A percentile compares a stretch with the other conserved stretches of the same genome.
These are phyloP conservation scores for Synergus umbraculus DNA, from an alignment of 2,888 invertebrate species.

Conservation along the genomic window DNA sequence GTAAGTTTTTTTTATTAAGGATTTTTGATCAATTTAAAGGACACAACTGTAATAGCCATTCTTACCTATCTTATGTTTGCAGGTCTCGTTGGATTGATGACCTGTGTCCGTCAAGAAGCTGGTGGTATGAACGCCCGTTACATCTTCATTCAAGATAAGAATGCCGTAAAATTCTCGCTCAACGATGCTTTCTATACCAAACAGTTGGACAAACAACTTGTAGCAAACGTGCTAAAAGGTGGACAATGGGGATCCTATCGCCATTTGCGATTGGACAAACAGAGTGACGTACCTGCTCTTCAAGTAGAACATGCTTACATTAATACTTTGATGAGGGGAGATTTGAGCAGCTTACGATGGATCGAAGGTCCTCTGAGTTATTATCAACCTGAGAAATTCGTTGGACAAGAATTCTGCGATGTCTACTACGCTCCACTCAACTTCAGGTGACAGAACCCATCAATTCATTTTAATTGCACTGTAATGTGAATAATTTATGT, in stretches of 20 bases:
- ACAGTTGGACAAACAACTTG: constrained; percentile 87
- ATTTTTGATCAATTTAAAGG: background rate
- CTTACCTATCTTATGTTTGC: constrained; percentile 65
- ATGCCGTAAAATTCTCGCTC: constrained; percentile 81
- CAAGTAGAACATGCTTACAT: constrained; percentile 96
- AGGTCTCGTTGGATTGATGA: constrained; percentile 92
- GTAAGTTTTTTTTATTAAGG: constrained; percentile 49
- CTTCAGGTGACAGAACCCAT: constrained; percentile 80
- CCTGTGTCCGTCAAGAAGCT: constrained; percentile 93
- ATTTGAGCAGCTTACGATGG: constrained; percentile 95
- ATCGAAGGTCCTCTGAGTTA: constrained; percentile 90
- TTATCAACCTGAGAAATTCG: constrained; percentile 78
- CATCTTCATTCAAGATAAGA: constrained; percentile 84
- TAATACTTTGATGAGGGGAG: constrained; percentile 94
- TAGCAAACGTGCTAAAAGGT: constrained; percentile 90
- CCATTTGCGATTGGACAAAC: constrained; percentile 85
- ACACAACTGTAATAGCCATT: no score
- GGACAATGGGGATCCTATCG: constrained; percentile 93
- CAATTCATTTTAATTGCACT: background rate
- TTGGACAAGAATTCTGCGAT: constrained; percentile 85
- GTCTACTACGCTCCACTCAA: constrained; percentile 97
- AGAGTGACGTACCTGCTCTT: constrained; percentile 72
- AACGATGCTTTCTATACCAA: constrained; percentile 80
- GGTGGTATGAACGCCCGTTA: constrained; percentile 89
- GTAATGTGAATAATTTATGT: no score